These are phyloP conservation scores for Cantharis flavilabris DNA, from an alignment of 2,888 invertebrate genomes.

Conservation along the genomic window DNA sequence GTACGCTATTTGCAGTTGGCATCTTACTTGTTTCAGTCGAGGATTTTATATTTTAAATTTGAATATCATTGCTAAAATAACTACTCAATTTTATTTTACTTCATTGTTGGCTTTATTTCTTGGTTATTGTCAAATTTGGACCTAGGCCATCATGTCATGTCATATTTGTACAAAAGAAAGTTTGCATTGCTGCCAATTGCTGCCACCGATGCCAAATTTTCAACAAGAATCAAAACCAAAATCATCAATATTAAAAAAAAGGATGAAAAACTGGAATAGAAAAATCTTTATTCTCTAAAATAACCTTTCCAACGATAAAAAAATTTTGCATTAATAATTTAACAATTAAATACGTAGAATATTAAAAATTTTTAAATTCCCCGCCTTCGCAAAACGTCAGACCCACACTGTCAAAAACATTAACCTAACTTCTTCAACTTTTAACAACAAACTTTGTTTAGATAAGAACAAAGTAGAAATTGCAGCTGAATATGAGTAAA, in stretches of 20 bases:
- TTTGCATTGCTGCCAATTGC: neutral
- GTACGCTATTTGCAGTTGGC: slow-evolving; percentile 21
- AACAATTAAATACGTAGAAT: too few relatives aligned
- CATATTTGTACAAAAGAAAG: neutral
- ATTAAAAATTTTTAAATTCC: neutral
- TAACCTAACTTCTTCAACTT: neutral
- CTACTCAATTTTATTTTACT: neutral
- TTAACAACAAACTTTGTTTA: neutral
- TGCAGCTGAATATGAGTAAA: neutral
- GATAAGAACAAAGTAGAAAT: neutral
- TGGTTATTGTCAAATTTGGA: neutral
- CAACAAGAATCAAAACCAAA: too few relatives aligned
- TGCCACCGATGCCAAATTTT: neutral
- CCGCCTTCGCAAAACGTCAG: neutral
- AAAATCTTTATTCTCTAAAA: neutral
- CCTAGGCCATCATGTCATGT: neutral
- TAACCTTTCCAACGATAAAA: neutral
- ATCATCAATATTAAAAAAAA: neutral
- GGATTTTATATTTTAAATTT: neutral
- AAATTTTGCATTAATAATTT: too few relatives aligned
- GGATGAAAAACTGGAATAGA: neutral
- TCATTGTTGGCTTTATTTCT: neutral
- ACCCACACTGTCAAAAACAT: too few relatives aligned
- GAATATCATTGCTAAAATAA: neutral
- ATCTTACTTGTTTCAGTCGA: slow-evolving; percentile 9